Base-by-base conservation (phyloP, 2,113 vertebrate species). In the Hydrochoerus hydrochaeris region DNA sequence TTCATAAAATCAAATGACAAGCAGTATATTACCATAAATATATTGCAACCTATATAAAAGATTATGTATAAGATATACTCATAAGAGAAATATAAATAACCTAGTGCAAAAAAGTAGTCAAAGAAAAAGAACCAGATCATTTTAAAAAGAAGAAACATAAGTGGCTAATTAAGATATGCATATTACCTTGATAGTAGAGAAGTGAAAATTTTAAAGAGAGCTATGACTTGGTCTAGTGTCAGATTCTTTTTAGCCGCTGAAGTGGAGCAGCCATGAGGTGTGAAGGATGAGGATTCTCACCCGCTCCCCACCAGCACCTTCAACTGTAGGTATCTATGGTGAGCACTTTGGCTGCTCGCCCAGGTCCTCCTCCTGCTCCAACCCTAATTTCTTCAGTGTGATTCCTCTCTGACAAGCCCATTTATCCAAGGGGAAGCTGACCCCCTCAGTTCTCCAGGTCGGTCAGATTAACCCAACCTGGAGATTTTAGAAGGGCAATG, bases 101-200 rank as follows among this genome's bases (percentile, higher is more conserved):
- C 10, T 17, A 80, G 32, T 32, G 81, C 58, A 7, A 28, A 71
- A 65, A 88, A 78, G 75, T 63, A 63, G 35, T 14, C 54, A 93
- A 83, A 89, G 52, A 73, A 44, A 81, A 41, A 69, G 32, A 7
- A 82, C 6, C 49, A 86, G 16, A n/a, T 8, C 69, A 24, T 85
- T 83, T 94, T 82, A 14, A 67, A 85, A 95, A 67, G 5, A 35
- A 19, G 87, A 88, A 87, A 49, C 35, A 57, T 24, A 62, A 30
- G 44, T 88, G 30, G 20, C 58, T 91, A 73, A 84, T 67, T 81
- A 93, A 83, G 95, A 96, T 91, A 82, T 69, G 46, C 46, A 3
- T 62, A 82, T 63, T 6, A 75, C 7, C 35, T 91, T n/a, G 62
- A 17, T 52, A 88, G 22, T 81, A 77, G 41, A 85, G 30, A 78